Percentiles rank a stretch among this genome's conserved stretches.
Evolutionary conservation across 37 sponge, comb jelly and placozoan genomes (phyloP).

Genomic region (Beroe ovata): DNA sequence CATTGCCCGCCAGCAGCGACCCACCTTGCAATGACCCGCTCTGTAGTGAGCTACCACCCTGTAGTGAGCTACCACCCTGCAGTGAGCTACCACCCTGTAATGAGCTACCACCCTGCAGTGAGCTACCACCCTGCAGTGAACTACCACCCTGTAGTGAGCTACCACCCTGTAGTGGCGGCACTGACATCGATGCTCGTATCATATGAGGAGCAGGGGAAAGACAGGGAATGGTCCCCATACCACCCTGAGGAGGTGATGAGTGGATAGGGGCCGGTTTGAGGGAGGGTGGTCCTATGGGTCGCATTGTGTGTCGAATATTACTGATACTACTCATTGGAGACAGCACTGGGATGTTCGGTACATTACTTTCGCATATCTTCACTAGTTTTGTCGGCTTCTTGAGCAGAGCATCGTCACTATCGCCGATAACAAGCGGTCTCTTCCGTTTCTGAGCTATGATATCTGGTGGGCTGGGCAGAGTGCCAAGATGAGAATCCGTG

Average conservation of each 20-base stretch:
- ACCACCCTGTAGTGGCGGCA: constrained; percentile 15
- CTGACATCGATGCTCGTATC: background rate
- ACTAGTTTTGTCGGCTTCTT: constrained; percentile 63
- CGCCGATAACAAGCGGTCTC: background rate
- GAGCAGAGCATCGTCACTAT: constrained; percentile 12
- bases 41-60: too few species aligned
- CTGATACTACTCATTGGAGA: background rate
- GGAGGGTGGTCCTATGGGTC: constrained; percentile 34
- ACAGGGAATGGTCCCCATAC: constrained; percentile 44
- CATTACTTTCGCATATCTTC: constrained; percentile 9
- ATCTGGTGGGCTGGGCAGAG: constrained; percentile 47
- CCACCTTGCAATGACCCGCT: too few species aligned
- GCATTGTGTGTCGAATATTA: background rate
- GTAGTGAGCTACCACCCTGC: too few species aligned
- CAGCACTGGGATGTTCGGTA: constrained; percentile 11
- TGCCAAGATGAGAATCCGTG: background rate
- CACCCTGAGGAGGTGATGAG: constrained; percentile 2
- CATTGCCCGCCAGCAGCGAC: too few species aligned
- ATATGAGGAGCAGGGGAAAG: constrained; percentile 45
- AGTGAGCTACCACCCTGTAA: too few species aligned
- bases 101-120: background rate
- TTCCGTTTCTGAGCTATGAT: constrained; percentile 63
- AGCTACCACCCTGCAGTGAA: background rate
- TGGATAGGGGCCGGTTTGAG: constrained; percentile 66
- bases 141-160: background rate